Conservation (phyloP, 2,888 invertebrate species). For the Leptura quadrifasciata region DNA sequence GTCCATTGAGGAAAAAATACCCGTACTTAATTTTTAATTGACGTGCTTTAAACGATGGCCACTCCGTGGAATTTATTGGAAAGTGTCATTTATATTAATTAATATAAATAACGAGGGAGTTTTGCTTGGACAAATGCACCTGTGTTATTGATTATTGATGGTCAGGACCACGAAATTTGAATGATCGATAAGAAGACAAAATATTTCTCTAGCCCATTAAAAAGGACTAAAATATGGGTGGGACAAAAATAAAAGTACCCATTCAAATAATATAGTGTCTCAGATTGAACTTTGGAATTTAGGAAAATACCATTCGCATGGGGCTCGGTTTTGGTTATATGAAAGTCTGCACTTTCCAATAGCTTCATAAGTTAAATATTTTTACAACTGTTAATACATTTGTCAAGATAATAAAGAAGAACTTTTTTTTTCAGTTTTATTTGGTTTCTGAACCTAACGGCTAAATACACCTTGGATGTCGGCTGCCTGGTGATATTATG, state of each 20-base stretch:
- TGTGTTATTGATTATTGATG: constrained; percentile 60
- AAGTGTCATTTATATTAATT: constrained; percentile 72
- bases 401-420: no score
- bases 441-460: no score
- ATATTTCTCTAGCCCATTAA: constrained; percentile 32
- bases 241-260: background rate
- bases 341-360: background rate
- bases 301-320: background rate
- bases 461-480: no score
- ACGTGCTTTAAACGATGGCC: constrained; percentile 68
- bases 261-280: background rate
- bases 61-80: constrained; percentile 67
- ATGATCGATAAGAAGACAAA: constrained; percentile 52
- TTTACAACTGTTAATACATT: no score
- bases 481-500: no score
- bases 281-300: background rate
- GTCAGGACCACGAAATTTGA: constrained; percentile 51
- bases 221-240: constrained; percentile 15
- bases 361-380: background rate
- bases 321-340: background rate
- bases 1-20: constrained; percentile 67
- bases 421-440: no score
- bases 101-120: constrained; percentile 66
- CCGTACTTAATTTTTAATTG: constrained; percentile 71
- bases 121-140: constrained; percentile 56